Base-by-base conservation (phyloP, 1,140 invertebrate genomes). In the Dreissena rostriformis region DNA sequence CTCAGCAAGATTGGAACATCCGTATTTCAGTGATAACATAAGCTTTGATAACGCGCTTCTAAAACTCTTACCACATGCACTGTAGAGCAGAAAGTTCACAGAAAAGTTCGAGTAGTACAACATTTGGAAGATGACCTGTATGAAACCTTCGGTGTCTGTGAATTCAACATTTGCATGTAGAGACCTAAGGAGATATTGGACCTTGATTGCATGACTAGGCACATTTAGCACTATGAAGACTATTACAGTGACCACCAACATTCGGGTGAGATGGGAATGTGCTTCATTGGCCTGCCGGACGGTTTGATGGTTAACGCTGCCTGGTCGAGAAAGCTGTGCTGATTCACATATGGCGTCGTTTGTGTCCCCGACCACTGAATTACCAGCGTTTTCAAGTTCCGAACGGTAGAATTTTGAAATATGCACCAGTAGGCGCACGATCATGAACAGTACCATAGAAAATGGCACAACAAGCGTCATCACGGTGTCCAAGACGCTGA, bases 1-100 rank as follows among this genome's bases (percentile, higher is more conserved):
- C 8, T 39, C 8, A 8, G 39, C 2, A 39, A 39, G 2, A 39
- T 39, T 39, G 39, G 39, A 39, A 39, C 39, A 39, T 39, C 39
- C 39, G 39, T 39, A 5, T 39, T 39, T 39, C 39, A 39, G 8
- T 5, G 39, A 39, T 39, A 39, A 39, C 39, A 39, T 39, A 39
- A 39, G 39, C 39, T 39, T 39, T 39, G 39, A 39, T 49, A 90
- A 39, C 14, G 85, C 86, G 15, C 53, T 66, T 49, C 90, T 76
- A 70, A 91, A 91, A 67, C 83, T 90, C 57, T 87, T 87, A 12
- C 82, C 86, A 77, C 88, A 88, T 52, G 81, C 88, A 89, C 96
- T 97, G 93, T 97, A 97, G 22, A 98, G 94, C n/a, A 96, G 94
- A 92, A 98, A 97, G 94, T 97, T 97, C 68, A 97, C 96, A 68